These are phyloP conservation scores for Diachasmimorpha longicaudata DNA, from an alignment of 1,140 invertebrate genomes.

Conservation along the genomic window DNA sequence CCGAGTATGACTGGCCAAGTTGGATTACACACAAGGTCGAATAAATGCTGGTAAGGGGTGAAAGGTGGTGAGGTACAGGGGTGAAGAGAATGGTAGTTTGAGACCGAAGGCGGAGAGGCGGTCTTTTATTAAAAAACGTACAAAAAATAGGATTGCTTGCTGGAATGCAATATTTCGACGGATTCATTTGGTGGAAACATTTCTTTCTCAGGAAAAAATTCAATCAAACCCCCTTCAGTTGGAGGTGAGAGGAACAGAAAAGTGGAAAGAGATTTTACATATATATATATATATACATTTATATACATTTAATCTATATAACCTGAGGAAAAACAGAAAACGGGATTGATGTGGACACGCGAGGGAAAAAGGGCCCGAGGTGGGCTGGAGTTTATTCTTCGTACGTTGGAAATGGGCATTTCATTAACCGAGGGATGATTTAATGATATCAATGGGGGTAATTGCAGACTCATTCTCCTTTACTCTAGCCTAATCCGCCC, in stretches of 20 bases:
- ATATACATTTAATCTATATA: no score
- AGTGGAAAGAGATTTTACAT: conserved; percentile 5
- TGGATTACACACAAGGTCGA: not conserved
- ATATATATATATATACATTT: no score
- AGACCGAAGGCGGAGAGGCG: conserved; percentile 46
- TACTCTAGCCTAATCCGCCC: not conserved
- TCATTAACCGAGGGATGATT: not conserved
- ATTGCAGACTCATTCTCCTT: not conserved
- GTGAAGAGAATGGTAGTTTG: conserved; percentile 28
- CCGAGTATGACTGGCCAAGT: not conserved
- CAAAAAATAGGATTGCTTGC: conserved; percentile 60
- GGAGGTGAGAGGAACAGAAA: conserved; percentile 44
- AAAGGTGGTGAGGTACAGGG: conserved; percentile 11
- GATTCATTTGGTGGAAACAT: conserved; percentile 65
- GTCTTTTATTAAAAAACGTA: conserved; percentile 56
- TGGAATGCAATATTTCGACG: conserved; percentile 65
- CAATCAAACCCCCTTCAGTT: conserved; percentile 60
- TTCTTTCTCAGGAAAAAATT: conserved; percentile 62
- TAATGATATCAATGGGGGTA: not conserved
- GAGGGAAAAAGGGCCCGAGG: conserved; percentile 20
- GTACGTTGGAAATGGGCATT: not conserved
- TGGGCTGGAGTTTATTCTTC: not conserved
- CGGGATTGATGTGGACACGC: conserved; percentile 23
- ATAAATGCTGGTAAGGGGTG: conserved; percentile 10
- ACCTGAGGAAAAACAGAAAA: conserved; percentile 31